Percentiles rank a stretch among this genome's conserved stretches.
Evolutionary conservation across 2,888 invertebrate species (phyloP).

Genomic region (Gastrophysa polygoni): DNA sequence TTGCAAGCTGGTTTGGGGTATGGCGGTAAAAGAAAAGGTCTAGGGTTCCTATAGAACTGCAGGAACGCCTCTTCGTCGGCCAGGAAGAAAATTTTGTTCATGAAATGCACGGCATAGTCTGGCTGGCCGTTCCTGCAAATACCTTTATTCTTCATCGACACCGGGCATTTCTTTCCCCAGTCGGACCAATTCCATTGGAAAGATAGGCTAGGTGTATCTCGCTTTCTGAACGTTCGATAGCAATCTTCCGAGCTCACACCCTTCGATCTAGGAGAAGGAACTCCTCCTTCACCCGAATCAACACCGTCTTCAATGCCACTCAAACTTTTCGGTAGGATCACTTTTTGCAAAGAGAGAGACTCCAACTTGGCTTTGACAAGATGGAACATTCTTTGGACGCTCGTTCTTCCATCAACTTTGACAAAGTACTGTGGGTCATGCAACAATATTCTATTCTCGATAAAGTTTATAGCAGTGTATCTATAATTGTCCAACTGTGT

Average conservation of each 20-base stretch:
- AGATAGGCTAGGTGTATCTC: conserved; percentile 46
- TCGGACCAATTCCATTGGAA: conserved; percentile 62
- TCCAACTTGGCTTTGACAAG: conserved; percentile 59
- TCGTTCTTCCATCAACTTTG: conserved; percentile 64
- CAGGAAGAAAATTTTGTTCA: conserved; percentile 67
- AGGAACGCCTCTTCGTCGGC: conserved; percentile 61
- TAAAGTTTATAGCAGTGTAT: conserved; percentile 55
- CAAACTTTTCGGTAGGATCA: conserved; percentile 52
- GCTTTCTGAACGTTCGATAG: conserved; percentile 48
- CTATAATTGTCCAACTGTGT: conserved; percentile 63
- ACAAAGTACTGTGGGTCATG: conserved; percentile 64
- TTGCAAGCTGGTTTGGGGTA: conserved; percentile 66
- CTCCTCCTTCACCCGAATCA: conserved; percentile 38
- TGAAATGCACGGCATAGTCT: conserved; percentile 64
- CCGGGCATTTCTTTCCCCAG: conserved; percentile 67
- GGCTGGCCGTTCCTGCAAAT: conserved; percentile 60
- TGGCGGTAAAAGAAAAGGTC: conserved; percentile 64
- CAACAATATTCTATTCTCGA: conserved; percentile 62
- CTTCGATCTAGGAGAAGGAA: conserved; percentile 14
- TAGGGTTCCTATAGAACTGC: conserved; percentile 67
- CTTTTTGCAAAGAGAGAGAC: conserved; percentile 51
- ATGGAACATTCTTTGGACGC: conserved; percentile 60
- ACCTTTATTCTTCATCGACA: conserved; percentile 66
- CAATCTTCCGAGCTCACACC: conserved; percentile 47
- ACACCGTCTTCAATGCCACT: conserved; percentile 27